Conservation (phyloP, 2,797 vertebrate species). For the Ficedula albicollis region DNA sequence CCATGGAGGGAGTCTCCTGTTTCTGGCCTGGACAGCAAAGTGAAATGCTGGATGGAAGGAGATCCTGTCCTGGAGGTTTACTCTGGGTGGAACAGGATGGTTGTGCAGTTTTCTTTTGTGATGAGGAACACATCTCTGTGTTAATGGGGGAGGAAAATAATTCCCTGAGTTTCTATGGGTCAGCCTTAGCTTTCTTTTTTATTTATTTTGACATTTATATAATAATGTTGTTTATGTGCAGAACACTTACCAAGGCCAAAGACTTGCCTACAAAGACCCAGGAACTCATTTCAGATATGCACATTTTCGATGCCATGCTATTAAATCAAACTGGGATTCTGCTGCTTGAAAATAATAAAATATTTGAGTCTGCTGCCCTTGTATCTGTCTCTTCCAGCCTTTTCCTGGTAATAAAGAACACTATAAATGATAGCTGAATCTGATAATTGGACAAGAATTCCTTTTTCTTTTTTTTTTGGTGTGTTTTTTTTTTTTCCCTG, state of each 20-base stretch:
- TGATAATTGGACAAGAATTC: constrained; percentile 50
- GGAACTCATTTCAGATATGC: not conserved
- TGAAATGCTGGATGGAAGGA: not conserved
- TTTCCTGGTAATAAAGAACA: not conserved
- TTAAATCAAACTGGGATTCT: not conserved
- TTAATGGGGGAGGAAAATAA: not conserved
- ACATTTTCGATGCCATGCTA: not conserved
- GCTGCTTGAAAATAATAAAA: not conserved
- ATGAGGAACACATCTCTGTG: not conserved
- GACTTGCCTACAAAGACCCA: not conserved
- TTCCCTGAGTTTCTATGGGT: not conserved
- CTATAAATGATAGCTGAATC: constrained; percentile 28
- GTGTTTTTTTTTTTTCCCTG: not conserved
- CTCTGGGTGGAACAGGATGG: not conserved
- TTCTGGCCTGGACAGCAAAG: not conserved
- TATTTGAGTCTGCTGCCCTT: not conserved
- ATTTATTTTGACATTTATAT: not conserved
- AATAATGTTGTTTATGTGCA: not conserved
- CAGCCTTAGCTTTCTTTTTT: not conserved
- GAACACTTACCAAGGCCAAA: not conserved
- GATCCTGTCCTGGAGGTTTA: not conserved
- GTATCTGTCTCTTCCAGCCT: not conserved
- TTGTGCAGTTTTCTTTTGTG: not conserved
- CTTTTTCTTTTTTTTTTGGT: not conserved
- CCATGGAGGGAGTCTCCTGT: not conserved